A percentile compares a stretch with the other conserved stretches of the same genome.
Conservation (phyloP, 2,888 invertebrate genomes). For the Automeris io region DNA sequence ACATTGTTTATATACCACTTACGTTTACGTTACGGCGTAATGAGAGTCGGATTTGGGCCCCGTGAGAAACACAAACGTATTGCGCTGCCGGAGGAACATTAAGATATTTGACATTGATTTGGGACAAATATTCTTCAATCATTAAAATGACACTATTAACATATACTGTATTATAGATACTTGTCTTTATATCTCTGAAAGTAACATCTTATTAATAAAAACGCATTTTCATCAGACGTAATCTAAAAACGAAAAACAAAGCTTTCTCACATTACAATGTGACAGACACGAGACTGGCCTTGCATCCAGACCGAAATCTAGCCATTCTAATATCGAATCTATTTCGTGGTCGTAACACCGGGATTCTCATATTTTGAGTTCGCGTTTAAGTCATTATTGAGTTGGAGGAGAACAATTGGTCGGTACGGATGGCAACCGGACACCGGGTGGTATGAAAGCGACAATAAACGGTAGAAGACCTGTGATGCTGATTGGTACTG, state of each 20-base stretch:
- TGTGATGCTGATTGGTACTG: constrained; percentile 65
- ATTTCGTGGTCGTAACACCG: background rate
- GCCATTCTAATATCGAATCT: background rate
- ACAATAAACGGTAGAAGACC: constrained; percentile 74
- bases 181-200: too few species aligned
- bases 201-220: too few species aligned
- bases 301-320: background rate
- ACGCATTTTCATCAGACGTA: too few species aligned
- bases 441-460: constrained; percentile 68
- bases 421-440: constrained; percentile 67
- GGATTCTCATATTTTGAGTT: background rate
- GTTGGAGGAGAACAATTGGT: constrained; percentile 44
- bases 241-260: background rate
- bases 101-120: too few species aligned
- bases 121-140: too few species aligned
- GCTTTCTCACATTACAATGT: constrained; percentile 1
- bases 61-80: too few species aligned
- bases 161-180: too few species aligned
- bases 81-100: too few species aligned
- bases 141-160: too few species aligned
- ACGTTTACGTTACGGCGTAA: too few species aligned
- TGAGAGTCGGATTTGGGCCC: too few species aligned
- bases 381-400: constrained; percentile 19
- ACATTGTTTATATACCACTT: too few species aligned
- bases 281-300: background rate